Conservation (phyloP, 2,797 vertebrate species). For the Miichthys miiuy region DNA sequence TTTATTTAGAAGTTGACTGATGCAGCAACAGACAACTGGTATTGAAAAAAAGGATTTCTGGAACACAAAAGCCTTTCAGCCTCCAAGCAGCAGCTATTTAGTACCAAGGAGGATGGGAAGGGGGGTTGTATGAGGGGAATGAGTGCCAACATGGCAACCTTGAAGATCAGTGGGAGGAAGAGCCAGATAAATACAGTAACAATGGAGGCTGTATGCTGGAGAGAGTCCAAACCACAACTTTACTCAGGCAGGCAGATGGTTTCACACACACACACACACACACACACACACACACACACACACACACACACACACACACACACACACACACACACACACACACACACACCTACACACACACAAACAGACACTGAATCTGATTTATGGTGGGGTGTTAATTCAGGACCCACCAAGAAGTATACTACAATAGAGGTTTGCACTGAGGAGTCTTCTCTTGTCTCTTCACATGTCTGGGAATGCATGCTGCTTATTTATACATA, state of each 20-base stretch:
- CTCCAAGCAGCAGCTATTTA: constrained; percentile 48
- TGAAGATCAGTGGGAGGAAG: constrained; percentile 77
- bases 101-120: constrained; percentile 28
- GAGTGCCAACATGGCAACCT: constrained; percentile 73
- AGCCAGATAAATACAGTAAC: constrained; percentile 73
- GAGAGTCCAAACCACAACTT: constrained; percentile 74
- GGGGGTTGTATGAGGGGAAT: constrained; percentile 15
- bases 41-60: constrained; percentile 45
- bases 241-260: constrained; percentile 71
- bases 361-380: constrained; percentile 47
- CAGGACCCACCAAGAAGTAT: constrained; percentile 83
- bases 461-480: constrained; percentile 75
- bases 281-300: constrained; percentile 39
- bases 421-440: constrained; percentile 73
- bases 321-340: constrained; percentile 41
- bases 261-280: constrained; percentile 51
- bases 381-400: constrained; percentile 73
- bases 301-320: constrained; percentile 48
- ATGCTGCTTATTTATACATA: constrained; percentile 73
- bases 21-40: constrained; percentile 31
- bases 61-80: constrained; percentile 50
- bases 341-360: constrained; percentile 44
- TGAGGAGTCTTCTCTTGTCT: constrained; percentile 67
- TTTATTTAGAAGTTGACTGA: constrained; percentile 27
- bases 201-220: constrained; percentile 70